Conservation (phyloP, 2,888 invertebrate species). For the Oligia fasciuncula region DNA sequence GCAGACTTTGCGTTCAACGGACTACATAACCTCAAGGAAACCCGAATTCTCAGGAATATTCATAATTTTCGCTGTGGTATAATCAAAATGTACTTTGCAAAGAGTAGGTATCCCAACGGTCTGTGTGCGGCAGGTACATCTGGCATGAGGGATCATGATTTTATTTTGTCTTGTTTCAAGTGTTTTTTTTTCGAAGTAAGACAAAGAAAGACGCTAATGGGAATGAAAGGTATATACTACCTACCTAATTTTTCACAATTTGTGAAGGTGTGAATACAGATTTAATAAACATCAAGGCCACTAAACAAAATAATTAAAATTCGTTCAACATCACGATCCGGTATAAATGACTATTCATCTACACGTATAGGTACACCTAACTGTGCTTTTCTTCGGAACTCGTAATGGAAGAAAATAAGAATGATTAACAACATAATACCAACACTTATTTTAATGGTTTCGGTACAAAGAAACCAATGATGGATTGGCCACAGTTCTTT, state of each 20-base stretch:
- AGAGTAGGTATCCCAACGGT: neutral
- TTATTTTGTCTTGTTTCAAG: neutral
- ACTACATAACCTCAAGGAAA: conserved; percentile 45
- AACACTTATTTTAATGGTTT: conserved; percentile 32
- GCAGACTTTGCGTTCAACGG: conserved; percentile 54
- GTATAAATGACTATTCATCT: neutral
- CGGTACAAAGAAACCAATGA: conserved; percentile 34
- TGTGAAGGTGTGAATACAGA: neutral
- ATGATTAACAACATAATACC: conserved; percentile 15
- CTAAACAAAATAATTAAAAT: neutral
- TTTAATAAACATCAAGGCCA: neutral
- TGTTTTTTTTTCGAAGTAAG: neutral
- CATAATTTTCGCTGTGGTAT: conserved; percentile 26
- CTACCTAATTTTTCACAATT: neutral
- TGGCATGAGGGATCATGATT: neutral
- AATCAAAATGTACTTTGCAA: neutral
- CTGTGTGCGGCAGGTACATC: neutral
- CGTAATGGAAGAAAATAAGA: conserved; percentile 1
- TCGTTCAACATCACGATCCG: neutral
- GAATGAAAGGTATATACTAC: neutral
- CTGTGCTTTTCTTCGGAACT: neutral
- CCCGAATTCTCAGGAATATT: conserved; percentile 36
- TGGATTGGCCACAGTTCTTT: conserved; percentile 48
- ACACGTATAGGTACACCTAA: neutral
- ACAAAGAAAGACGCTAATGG: neutral